Percentiles rank a stretch among this genome's conserved stretches.
These are phyloP conservation scores for Leptopilina clavipes DNA, from an alignment of 1,140 invertebrate genomes.

Conservation along the genomic window DNA sequence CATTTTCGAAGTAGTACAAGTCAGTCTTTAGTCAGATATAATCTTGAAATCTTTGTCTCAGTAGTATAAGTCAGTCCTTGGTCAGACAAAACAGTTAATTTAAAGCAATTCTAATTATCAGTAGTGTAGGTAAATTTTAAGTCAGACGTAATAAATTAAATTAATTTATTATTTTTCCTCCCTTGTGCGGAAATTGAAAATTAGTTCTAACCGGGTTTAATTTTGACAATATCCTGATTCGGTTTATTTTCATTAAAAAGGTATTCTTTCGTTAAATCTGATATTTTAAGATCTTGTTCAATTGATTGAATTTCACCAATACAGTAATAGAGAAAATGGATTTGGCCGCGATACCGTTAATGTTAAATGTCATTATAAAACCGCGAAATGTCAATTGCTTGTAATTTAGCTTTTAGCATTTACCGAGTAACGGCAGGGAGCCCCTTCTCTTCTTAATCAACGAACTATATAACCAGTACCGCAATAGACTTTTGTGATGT, in stretches of 20 bases:
- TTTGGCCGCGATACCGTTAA: conserved; percentile 4
- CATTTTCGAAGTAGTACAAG: no score
- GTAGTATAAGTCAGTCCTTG: no score
- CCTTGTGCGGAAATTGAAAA: no score
- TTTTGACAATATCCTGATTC: no score
- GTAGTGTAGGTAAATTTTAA: no score
- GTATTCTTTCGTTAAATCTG: background rate
- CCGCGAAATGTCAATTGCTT: conserved; percentile 18
- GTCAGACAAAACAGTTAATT: no score
- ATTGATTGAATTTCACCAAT: background rate
- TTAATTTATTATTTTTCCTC: background rate
- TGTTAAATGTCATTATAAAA: conserved; percentile 7
- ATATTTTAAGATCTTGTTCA: background rate
- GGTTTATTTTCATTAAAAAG: background rate
- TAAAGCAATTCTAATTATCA: no score
- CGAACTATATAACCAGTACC: conserved; percentile 6
- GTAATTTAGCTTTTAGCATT: background rate
- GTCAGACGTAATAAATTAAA: no score
- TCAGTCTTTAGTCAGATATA: no score
- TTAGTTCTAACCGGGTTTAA: no score
- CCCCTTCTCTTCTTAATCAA: background rate
- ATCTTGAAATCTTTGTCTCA: no score
- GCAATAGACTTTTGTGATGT: conserved; percentile 11
- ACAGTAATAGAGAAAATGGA: conserved; percentile 24
- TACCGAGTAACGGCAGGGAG: background rate